Base-by-base conservation (phyloP, 1,140 invertebrate species). In the Zophobas morio region DNA sequence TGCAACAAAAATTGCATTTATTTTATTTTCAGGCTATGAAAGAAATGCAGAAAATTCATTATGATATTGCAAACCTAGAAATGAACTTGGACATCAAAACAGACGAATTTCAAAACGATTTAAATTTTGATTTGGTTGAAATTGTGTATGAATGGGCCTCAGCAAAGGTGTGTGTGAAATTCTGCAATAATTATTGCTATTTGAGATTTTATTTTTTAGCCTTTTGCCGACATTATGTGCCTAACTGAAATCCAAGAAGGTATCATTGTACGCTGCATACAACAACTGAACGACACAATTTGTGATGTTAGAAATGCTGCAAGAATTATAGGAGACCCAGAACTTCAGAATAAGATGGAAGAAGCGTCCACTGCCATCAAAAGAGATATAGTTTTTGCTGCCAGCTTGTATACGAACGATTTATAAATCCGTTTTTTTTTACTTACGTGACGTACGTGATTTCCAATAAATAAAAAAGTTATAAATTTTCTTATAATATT, bases 311-410 rank as follows among this genome's bases (percentile, higher is more conserved):
- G 94, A 84, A 96, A 97, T 83, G 98, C 97, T 0, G 96, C 97
- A 0, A 91, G 94, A 66, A 94, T 97, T 20, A 96, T 99, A 78
- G 98, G 98, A 0, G 96, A 99, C 87, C 94, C 96, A 0, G 92
- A 93, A 32, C 87, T 99, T 0, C 93, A 94, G 83, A 92, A 93
- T 63, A 99, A 99, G 89, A 98, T 99, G 95, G 95, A 98, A 85
- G 94, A 98, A 87, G 96, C 97, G 0, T 96, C 96, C 0, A 92
- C 92, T 1, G 91, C 94, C 42, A 99, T 99, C 72, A 98, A 98
- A 85, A 88, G 99, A 80, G 98, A 99, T 86, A 99, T 99, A 85
- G 98, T 99, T 0, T 99, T 99, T 87, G 95, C 98, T 40, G 96
- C 97, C 33, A 98, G 96, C 88, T 89, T 99, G 8, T 99, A 99